Conservation (phyloP, 2,113 vertebrate genomes). For the Meles meles region DNA sequence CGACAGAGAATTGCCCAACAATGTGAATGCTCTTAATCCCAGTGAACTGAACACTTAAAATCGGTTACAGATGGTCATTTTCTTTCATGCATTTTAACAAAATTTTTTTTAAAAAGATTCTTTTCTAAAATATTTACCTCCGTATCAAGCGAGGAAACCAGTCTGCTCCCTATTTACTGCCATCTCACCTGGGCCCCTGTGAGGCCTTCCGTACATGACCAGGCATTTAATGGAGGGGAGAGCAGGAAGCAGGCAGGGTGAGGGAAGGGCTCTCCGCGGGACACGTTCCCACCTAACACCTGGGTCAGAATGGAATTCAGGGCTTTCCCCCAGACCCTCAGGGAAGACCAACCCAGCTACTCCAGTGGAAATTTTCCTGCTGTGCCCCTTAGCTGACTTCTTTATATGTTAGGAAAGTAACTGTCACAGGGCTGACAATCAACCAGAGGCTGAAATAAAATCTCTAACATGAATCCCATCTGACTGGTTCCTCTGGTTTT, state of each 20-base stretch:
- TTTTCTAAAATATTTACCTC: neutral
- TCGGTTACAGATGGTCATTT: neutral
- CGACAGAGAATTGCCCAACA: neutral
- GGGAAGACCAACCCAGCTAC: neutral
- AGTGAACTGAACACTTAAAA: neutral
- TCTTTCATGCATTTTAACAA: neutral
- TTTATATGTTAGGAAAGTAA: slow-evolving; percentile 26
- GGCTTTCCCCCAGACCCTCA: neutral
- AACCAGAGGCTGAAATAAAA: slow-evolving; percentile 20
- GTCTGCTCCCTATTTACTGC: neutral
- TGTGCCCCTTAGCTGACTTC: neutral
- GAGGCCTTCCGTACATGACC: neutral
- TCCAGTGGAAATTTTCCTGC: neutral
- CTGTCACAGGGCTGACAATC: slow-evolving; percentile 33
- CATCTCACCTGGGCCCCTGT: neutral
- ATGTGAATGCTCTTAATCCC: neutral
- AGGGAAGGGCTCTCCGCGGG: rapidly evolving
- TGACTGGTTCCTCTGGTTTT: slow-evolving; percentile 71
- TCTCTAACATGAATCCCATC: slow-evolving; percentile 41
- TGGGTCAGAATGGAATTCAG: neutral
- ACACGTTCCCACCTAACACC: neutral
- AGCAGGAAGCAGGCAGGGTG: neutral
- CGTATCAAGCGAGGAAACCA: neutral
- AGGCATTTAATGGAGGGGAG: neutral
- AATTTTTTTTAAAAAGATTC: neutral